Evolutionary conservation across 53 echinoderm and acorn worm species (phyloP), one percentile per base, ranked within the genome.

Genomic region (Paelopatides confundens): DNA sequence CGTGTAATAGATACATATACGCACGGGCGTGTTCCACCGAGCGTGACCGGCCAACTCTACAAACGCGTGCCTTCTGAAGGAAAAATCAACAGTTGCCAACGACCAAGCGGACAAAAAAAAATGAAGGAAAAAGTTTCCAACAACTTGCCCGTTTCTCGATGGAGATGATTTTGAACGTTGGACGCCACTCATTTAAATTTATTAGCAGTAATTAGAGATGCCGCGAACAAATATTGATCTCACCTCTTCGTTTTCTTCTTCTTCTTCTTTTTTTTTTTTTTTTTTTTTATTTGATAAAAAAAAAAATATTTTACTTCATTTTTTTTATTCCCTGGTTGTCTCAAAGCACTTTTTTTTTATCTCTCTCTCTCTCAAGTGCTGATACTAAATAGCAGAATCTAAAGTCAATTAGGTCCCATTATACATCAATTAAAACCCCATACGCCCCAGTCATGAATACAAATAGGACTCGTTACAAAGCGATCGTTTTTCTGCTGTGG

Each of bases 221-320:
- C 63, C 65, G 65, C 66, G 85, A 69, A 82, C 85, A 86, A 90
- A 90, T 90, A 90, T 90, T 86, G 90, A 86, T 86, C 90, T 47
- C 79, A 40, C 39, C 40, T 43, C 40, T 21, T 24, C 71, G 34
- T 33, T 31, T 31, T 30, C n/a, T n/a, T n/a, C n/a, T n/a, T n/a
- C n/a, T n/a, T n/a, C n/a, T n/a, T n/a, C n/a, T n/a, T n/a, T 35
- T 26, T 68, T 14, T 40, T 40, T 11, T 40, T 40, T 2, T 63
- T 63, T 26, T 63, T 7, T 63, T 63, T 63, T 6, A 40, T 6
- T 18, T 21, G 54, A 15, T 5, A 54, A 67, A 67, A 21, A 24
- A 0, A 64, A 64, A 64, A 1, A 11, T 64, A 21, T 11, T 29
- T 14, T 27, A 14, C 53, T 71, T 71, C 46, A 24, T 24, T 71